phyloP scores from a whole-genome alignment of 2,113 vertebrate species.

The Mugil cephalus region DNA sequence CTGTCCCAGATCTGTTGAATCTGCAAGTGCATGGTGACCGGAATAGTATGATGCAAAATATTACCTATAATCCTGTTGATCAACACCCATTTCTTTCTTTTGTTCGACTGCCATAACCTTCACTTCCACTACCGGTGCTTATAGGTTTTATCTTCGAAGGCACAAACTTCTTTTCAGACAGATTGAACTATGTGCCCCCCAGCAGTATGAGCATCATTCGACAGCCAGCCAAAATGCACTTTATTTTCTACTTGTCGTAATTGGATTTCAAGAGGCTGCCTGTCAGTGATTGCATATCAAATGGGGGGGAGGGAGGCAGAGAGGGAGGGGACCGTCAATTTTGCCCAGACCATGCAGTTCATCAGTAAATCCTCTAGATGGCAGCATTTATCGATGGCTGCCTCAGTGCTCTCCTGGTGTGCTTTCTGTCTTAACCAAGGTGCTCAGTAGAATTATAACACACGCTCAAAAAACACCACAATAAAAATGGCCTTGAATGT shows the following conservation, averaged over 20 bases:
- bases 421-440: constrained; percentile 40
- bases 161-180: constrained; percentile 29
- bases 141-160: constrained; percentile 48
- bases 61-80: constrained; percentile 58
- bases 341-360: constrained; percentile 56
- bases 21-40: constrained; percentile 82
- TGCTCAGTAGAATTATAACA: constrained; percentile 51
- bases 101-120: constrained; percentile 34
- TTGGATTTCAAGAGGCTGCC: constrained; percentile 58
- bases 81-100: constrained; percentile 38
- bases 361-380: constrained; percentile 49
- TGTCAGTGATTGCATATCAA: constrained; percentile 44
- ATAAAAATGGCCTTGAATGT: constrained; percentile 60
- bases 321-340: constrained; percentile 1
- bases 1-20: constrained; percentile 59
- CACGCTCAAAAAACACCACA: constrained; percentile 26
- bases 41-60: constrained; percentile 71
- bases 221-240: constrained; percentile 77
- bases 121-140: constrained; percentile 68
- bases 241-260: constrained; percentile 79
- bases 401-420: constrained; percentile 41
- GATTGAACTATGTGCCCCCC: constrained; percentile 25
- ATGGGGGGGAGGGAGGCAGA: too few species aligned
- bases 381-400: constrained; percentile 44
- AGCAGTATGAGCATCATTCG: constrained; percentile 32